Base-by-base conservation (phyloP, 2,113 vertebrate genomes). In the Eptatretus burgeri region DNA sequence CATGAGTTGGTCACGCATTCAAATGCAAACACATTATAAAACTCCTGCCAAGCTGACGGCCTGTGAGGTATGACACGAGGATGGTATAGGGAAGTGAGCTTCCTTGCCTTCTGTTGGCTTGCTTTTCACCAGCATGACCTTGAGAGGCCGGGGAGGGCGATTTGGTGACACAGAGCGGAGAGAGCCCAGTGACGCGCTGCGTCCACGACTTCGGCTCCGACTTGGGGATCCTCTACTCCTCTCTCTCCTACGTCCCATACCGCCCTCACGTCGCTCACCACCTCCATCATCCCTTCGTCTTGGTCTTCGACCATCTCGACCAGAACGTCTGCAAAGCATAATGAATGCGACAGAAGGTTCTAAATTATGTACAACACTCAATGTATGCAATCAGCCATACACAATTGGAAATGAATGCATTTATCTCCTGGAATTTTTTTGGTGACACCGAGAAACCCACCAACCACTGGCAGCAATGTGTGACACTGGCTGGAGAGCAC, bases 101-200 rank as follows among this genome's bases (percentile, higher is more conserved):
- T 73, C 20, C 56, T 60, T 20, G 20, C 56, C 56, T 20, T 60
- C 56, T 17, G 56, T 17, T n/a, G 56, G 56, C 68, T 86, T 82
- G 1, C 88, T 95, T 66, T 98, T 98, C 71, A 98, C 83, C 51
- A 98, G 70, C 1, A 87, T 98, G 72, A 98, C 86, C 75, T 87
- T 98, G 71, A 87, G 84, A 50, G 91, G 91, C 12, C 82, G 85
- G 9, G 80, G 77, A 5, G 86, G 83, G 64, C 85, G 80, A 74
- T 82, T 85, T 69, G 91, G 95, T 18, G 80, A 51, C 68, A 85
- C 76, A 0, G 86, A 93, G 20, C 81, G 81, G 67, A 78, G 77
- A 12, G 20, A 20, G 51, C 83, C 75, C 12, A 60, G 51, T 8
- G 75, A 70, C 77, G 77, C 78, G 68, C 78, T 83, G 67, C 84